Conservation (phyloP, 1,140 invertebrate genomes). For the Rhopalosiphum maidis region DNA sequence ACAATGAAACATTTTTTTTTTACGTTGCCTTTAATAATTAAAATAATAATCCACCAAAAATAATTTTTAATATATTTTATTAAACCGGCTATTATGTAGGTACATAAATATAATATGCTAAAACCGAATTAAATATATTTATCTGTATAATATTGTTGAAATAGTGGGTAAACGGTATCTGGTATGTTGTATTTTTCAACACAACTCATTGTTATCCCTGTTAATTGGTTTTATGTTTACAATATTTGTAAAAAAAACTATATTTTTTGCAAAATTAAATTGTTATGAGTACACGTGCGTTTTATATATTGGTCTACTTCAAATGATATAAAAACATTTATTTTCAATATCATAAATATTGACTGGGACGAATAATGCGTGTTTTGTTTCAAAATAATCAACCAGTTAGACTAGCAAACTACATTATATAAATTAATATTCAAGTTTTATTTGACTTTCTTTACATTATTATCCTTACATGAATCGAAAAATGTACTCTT, state of each 20-base stretch:
- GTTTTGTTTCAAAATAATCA: neutral
- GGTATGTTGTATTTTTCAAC: neutral
- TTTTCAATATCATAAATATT: neutral
- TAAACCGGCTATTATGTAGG: neutral
- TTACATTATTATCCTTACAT: neutral
- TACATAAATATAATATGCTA: neutral
- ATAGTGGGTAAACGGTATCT: neutral
- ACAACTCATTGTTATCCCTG: neutral
- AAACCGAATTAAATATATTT: neutral
- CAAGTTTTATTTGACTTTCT: neutral
- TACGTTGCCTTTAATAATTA: neutral
- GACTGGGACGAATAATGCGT: neutral
- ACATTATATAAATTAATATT: neutral
- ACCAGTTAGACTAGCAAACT: neutral
- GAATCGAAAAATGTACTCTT: neutral
- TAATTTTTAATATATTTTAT: neutral
- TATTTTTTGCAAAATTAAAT: neutral
- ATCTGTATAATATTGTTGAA: neutral
- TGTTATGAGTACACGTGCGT: neutral
- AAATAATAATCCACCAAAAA: neutral
- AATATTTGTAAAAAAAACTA: neutral
- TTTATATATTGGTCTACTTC: neutral
- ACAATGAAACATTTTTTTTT: neutral
- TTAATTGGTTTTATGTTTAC: neutral
- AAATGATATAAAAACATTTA: neutral